A percentile compares a stretch with the other conserved stretches of the same genome.
phyloP scores from a whole-genome alignment of 2,888 invertebrate species.

The Congeria kusceri region DNA sequence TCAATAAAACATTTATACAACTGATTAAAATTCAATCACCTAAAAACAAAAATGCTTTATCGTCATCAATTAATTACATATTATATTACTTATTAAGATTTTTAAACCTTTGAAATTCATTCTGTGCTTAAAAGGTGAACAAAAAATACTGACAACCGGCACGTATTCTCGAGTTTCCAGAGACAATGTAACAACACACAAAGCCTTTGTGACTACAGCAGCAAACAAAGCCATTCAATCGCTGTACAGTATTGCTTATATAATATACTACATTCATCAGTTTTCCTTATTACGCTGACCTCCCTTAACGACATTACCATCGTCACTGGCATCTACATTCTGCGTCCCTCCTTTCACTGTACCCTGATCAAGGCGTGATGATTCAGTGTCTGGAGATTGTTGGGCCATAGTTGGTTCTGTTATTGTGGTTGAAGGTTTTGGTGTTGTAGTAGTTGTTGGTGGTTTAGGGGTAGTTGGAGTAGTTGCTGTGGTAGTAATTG shows the following conservation, averaged over 20 bases:
- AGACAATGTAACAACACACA: too few species aligned
- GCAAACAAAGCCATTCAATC: too few species aligned
- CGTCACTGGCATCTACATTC: constrained; percentile 8
- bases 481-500: constrained; percentile 23
- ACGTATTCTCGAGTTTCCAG: too few species aligned
- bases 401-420: constrained; percentile 15
- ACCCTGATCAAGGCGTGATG: constrained; percentile 12
- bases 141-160: too few species aligned
- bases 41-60: too few species aligned
- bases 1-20: too few species aligned
- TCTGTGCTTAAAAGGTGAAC: too few species aligned
- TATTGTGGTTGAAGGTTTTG: constrained; percentile 14
- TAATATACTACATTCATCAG: neutral
- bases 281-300: constrained; percentile 23
- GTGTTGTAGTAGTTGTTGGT: constrained; percentile 14
- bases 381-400: neutral
- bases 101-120: too few species aligned
- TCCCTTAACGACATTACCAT: constrained; percentile 29
- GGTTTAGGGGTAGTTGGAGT: constrained; percentile 37
- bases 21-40: too few species aligned
- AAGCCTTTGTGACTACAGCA: neutral
- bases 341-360: constrained; percentile 15
- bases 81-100: too few species aligned
- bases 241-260: neutral
- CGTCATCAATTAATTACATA: too few species aligned